A percentile compares a stretch with the other conserved stretches of the same genome.
Conservation (phyloP, 2,888 invertebrate genomes). For the Amiota minor region DNA sequence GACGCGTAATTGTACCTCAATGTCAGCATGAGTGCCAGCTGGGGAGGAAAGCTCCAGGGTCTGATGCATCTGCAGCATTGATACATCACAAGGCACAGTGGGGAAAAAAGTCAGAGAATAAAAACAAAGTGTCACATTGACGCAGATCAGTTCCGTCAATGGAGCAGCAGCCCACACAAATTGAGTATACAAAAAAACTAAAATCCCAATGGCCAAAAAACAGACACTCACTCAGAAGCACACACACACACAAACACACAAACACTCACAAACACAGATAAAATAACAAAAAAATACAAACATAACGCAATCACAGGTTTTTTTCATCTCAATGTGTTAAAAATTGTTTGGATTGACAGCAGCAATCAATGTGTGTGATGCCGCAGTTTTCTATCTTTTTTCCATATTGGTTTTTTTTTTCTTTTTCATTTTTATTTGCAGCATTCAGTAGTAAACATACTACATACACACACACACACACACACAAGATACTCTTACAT, state of each 20-base stretch:
- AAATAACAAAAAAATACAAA: not conserved
- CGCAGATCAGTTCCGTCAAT: constrained; percentile 13
- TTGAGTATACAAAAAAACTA: not conserved
- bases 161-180: not conserved
- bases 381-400: not conserved
- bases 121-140: not conserved
- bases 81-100: not conserved
- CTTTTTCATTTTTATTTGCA: not conserved
- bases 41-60: not conserved
- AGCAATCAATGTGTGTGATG: not conserved
- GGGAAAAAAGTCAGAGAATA: not conserved
- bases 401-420: not conserved
- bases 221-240: too few relatives aligned
- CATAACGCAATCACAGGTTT: constrained; percentile 5
- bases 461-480: too few relatives aligned
- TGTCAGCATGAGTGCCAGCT: constrained; percentile 2
- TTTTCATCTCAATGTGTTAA: not conserved
- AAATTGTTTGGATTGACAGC: not conserved
- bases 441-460: not conserved
- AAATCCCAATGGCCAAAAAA: constrained; percentile 4
- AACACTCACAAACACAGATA: too few relatives aligned
- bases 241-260: too few relatives aligned
- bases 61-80: not conserved
- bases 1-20: constrained; percentile 14
- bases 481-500: too few relatives aligned